Evolutionary conservation across 2,113 vertebrate genomes (phyloP).

Genomic region (Saccopteryx leptura): DNA sequence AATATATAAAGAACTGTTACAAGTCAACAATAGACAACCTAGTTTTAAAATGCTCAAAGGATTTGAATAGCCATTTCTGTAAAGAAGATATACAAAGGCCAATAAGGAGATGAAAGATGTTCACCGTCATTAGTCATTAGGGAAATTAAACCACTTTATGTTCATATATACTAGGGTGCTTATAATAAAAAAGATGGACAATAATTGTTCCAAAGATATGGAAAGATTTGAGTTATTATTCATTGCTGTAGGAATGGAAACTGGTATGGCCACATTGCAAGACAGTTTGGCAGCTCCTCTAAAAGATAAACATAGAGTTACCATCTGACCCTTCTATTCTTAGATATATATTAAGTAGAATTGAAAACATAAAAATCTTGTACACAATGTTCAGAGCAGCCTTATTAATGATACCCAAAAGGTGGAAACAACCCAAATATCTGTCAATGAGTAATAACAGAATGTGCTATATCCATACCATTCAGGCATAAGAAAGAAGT

Average conservation of each 20-base stretch:
- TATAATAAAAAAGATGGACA: background rate
- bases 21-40: background rate
- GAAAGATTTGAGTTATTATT: background rate
- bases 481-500: background rate
- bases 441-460: background rate
- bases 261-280: background rate
- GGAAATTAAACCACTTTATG: background rate
- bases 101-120: background rate
- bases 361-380: constrained; percentile 28
- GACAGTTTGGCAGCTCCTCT: background rate
- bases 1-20: background rate
- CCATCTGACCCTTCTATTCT: background rate
- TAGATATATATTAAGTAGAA: background rate
- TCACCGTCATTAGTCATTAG: background rate
- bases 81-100: background rate
- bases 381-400: background rate
- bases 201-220: background rate
- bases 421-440: background rate
- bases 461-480: background rate
- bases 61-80: background rate
- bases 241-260: background rate
- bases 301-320: background rate
- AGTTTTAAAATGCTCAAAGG: background rate
- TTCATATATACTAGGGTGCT: background rate
- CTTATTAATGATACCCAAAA: background rate